phyloP scores from a whole-genome alignment of 2,113 vertebrate species.

The Corapipo altera region DNA sequence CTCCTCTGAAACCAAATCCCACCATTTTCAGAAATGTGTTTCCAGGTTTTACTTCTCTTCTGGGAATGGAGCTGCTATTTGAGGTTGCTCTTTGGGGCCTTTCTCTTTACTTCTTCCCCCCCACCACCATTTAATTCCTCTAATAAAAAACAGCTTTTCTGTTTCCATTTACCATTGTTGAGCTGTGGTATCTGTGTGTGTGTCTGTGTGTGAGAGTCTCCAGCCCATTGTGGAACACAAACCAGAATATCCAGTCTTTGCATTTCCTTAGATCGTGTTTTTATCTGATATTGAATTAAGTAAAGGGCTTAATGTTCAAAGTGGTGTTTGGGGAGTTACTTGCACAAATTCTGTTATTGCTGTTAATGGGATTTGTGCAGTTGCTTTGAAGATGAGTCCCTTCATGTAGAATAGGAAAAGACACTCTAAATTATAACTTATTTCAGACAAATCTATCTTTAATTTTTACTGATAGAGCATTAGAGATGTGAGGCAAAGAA shows the following conservation, averaged over 20 bases:
- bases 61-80: background rate
- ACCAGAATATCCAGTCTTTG: slow-evolving; percentile 25
- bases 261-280: slow-evolving; percentile 16
- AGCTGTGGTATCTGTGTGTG: background rate
- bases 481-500: background rate
- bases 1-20: background rate
- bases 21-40: background rate
- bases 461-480: slow-evolving; percentile 22
- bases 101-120: background rate
- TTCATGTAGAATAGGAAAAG: slow-evolving; percentile 34
- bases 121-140: background rate
- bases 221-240: slow-evolving; percentile 32
- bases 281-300: slow-evolving; percentile 63
- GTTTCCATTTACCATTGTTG: background rate
- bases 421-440: slow-evolving; percentile 27
- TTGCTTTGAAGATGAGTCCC: slow-evolving; percentile 55
- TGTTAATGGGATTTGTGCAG: slow-evolving; percentile 64
- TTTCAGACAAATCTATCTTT: slow-evolving; percentile 36
- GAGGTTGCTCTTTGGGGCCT: background rate
- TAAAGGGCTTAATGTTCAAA: slow-evolving; percentile 65
- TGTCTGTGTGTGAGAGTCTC: background rate
- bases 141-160: slow-evolving; percentile 3
- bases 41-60: background rate
- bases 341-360: slow-evolving; percentile 49
- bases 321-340: slow-evolving; percentile 60